Percentiles rank a stretch among this genome's conserved stretches.
phyloP scores from a whole-genome alignment of 2,797 vertebrate species.

The Danio aesculapii region DNA sequence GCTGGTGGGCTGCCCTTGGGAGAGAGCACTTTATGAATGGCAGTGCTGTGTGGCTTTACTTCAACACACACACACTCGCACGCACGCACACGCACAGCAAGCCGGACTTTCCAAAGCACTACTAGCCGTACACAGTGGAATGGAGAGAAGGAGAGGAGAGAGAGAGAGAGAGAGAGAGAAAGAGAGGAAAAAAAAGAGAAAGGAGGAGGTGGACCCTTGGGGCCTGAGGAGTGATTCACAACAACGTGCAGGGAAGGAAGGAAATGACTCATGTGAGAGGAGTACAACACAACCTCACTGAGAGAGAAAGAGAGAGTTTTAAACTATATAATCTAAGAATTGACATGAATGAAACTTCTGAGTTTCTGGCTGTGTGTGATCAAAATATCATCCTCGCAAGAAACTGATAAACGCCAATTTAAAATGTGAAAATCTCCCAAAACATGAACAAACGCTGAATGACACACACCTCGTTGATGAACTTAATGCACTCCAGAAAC shows the following conservation, averaged over 20 bases:
- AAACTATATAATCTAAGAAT: conserved; percentile 7
- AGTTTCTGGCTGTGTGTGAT: conserved; percentile 3
- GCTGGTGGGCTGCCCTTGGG: conserved; percentile 31
- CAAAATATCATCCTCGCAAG: not conserved
- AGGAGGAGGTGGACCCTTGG: conserved; percentile 81
- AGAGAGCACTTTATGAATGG: conserved; percentile 59
- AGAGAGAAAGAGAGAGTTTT: conserved; percentile 61
- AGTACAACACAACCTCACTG: conserved; percentile 77
- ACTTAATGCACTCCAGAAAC: conserved; percentile 95
- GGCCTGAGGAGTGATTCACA: conserved; percentile 92
- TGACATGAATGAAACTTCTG: not conserved
- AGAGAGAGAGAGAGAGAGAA: conserved; percentile 44
- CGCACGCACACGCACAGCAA: conserved; percentile 41
- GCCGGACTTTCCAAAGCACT: conserved; percentile 76
- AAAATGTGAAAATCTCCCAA: not conserved
- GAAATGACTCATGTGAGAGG: conserved; percentile 95
- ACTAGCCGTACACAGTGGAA: conserved; percentile 61
- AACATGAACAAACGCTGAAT: not conserved
- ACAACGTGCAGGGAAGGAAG: conserved; percentile 98
- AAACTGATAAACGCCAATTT: not conserved
- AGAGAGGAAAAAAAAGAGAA: conserved; percentile 79
- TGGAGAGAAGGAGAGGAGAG: conserved; percentile 61
- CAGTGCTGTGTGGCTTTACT: conserved; percentile 53
- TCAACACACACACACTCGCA: conserved; percentile 28
- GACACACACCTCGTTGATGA: conserved; percentile 94